Conservation (phyloP, 2,113 vertebrate genomes). For the Illadopsis cleaveri region DNA sequence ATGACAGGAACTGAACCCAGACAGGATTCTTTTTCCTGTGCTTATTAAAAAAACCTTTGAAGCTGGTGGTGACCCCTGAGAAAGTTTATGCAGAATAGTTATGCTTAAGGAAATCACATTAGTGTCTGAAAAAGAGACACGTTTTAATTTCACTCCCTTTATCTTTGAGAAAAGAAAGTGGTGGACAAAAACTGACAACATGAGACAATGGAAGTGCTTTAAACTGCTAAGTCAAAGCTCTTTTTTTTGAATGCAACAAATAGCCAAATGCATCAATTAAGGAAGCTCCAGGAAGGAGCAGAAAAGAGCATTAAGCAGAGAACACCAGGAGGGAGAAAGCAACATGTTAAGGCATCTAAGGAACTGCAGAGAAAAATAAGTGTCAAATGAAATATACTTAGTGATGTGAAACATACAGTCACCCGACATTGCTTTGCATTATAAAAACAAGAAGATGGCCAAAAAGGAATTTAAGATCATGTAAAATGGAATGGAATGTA, state of each 20-base stretch:
- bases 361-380: conserved; percentile 16
- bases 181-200: neutral
- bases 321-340: conserved; percentile 33
- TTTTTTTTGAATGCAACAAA: neutral
- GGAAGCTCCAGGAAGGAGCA: conserved; percentile 31
- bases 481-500: conserved; percentile 45
- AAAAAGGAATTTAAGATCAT: conserved; percentile 50
- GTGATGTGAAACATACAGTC: conserved; percentile 47
- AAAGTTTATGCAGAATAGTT: conserved; percentile 26
- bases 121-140: neutral
- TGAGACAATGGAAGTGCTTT: neutral
- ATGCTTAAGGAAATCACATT: neutral
- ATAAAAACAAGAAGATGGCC: conserved; percentile 10
- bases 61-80: neutral
- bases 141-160: conserved; percentile 8
- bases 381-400: conserved; percentile 63
- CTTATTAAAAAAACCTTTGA: conserved; percentile 51
- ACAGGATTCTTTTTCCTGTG: neutral
- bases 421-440: conserved; percentile 29
- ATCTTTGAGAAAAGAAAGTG: neutral
- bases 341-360: conserved; percentile 40
- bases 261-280: conserved; percentile 27
- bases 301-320: conserved; percentile 54
- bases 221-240: neutral
- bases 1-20: conserved; percentile 58